A percentile compares a stretch with the other conserved stretches of the same genome.
phyloP scores from a whole-genome alignment of 64 coral and sea anemone genomes.

The Stichodactyla mertensii region DNA sequence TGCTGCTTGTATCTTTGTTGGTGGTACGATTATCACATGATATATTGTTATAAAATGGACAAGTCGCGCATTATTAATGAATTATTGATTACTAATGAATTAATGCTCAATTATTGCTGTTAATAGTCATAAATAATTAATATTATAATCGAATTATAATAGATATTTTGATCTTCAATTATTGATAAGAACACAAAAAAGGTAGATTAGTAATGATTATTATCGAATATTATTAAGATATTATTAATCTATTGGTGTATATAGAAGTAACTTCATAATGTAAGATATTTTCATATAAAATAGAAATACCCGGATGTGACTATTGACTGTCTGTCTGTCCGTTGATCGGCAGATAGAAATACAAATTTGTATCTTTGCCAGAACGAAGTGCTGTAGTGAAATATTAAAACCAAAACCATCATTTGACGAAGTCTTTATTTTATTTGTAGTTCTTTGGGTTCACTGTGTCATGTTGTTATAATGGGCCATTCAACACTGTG shows the following conservation, averaged over 20 bases:
- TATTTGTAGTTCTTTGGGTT: not conserved
- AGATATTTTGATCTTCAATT: not conserved
- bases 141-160: not conserved
- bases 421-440: not conserved
- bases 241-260: not conserved
- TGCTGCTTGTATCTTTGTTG: not conserved
- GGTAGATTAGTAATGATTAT: not conserved
- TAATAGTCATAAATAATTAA: too few relatives aligned
- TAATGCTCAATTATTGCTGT: too few relatives aligned
- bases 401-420: not conserved
- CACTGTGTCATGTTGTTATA: not conserved
- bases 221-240: not conserved
- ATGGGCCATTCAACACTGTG: too few relatives aligned
- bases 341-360: conserved; percentile 3
- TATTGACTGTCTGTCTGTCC: not conserved
- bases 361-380: not conserved
- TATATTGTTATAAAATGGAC: not conserved
- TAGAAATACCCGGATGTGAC: conserved; percentile 15
- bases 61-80: not conserved
- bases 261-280: not conserved
- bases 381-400: not conserved
- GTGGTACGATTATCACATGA: too few relatives aligned
- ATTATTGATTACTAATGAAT: not conserved
- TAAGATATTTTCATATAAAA: conserved; percentile 39
- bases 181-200: too few relatives aligned